phyloP scores from a whole-genome alignment of 2,797 vertebrate species.

The Pseudochirops corinnae region DNA sequence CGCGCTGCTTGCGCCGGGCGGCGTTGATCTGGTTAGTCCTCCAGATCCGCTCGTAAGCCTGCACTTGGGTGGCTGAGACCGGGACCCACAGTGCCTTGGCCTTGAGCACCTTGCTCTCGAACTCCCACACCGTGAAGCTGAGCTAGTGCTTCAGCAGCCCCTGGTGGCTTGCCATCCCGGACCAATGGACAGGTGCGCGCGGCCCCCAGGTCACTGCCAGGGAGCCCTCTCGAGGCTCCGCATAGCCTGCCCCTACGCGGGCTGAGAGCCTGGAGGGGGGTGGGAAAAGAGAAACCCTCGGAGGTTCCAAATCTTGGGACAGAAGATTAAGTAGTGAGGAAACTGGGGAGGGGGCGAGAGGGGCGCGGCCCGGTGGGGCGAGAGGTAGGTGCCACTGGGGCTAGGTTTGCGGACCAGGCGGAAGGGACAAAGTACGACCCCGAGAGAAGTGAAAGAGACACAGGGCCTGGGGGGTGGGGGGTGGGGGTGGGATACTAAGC shows the following conservation, averaged over 20 bases:
- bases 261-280: neutral
- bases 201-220: neutral
- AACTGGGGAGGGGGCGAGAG: no score
- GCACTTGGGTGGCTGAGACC: conserved; percentile 42
- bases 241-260: neutral
- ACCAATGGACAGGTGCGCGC: no score
- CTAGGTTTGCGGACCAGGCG: neutral
- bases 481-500: accelerated
- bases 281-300: neutral
- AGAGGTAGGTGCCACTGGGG: neutral
- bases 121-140: conserved; percentile 61
- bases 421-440: no score
- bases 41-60: conserved; percentile 72
- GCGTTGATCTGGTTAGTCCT: conserved; percentile 63
- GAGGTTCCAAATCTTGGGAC: accelerated
- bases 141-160: conserved; percentile 55
- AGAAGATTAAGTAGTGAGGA: no score
- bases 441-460: neutral
- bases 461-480: neutral
- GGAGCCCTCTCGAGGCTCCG: neutral
- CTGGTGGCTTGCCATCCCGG: conserved; percentile 24
- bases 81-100: conserved; percentile 62
- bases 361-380: neutral
- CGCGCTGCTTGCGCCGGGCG: conserved; percentile 65
- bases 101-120: conserved; percentile 65